Conservation (phyloP, 2,797 vertebrate species). For the Hydrophis major region DNA sequence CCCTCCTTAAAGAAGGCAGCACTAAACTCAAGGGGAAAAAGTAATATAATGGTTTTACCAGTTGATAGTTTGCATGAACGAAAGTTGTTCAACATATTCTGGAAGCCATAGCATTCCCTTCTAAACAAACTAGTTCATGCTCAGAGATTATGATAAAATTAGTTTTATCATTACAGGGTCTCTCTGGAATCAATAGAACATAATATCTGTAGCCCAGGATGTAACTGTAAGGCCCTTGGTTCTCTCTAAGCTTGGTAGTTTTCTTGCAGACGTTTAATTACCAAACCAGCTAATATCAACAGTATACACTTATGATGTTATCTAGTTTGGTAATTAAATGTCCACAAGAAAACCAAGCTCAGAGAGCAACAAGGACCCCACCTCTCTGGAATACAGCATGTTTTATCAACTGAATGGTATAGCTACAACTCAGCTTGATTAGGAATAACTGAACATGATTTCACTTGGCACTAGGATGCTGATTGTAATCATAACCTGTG, state of each 20-base stretch:
- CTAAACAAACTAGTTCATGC: neutral
- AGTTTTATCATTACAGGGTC: neutral
- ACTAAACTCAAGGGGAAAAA: neutral
- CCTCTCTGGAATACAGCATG: neutral
- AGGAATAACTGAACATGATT: neutral
- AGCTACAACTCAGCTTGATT: neutral
- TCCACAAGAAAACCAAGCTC: neutral
- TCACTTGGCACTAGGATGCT: neutral
- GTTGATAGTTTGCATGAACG: neutral
- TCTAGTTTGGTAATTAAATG: neutral
- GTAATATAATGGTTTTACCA: neutral
- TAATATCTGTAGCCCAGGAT: neutral
- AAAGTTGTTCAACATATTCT: neutral
- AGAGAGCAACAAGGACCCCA: neutral
- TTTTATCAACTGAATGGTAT: neutral
- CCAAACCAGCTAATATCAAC: neutral
- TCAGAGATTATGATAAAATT: neutral
- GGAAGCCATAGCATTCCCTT: neutral
- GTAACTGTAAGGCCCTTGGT: neutral
- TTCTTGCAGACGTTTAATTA: neutral
- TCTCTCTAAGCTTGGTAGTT: neutral
- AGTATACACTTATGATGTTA: neutral
- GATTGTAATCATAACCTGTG: neutral
- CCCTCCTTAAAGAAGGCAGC: neutral
- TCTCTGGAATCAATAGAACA: neutral